phyloP scores from a whole-genome alignment of 2,888 invertebrate species.

The Nomada ferruginata region DNA sequence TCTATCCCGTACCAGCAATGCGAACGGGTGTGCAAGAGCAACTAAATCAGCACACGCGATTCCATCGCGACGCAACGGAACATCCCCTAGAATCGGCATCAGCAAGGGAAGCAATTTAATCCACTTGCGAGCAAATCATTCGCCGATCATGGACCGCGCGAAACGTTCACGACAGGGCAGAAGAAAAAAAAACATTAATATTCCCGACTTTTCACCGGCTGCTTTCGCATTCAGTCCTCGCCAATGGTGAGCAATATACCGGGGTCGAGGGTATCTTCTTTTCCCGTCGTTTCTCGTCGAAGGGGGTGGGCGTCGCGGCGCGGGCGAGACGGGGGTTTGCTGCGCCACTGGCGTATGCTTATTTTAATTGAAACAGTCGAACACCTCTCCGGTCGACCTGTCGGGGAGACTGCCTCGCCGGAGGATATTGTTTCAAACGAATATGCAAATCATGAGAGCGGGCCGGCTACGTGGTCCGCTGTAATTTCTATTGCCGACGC shows the following conservation, averaged over 20 bases:
- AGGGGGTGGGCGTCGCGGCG: conserved; percentile 56
- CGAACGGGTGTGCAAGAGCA: too few relatives aligned
- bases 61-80: background rate
- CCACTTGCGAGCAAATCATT: conserved; percentile 6
- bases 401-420: conserved; percentile 67
- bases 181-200: conserved; percentile 57
- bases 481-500: conserved; percentile 81
- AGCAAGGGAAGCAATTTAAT: conserved; percentile 3
- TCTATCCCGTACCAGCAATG: too few relatives aligned
- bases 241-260: conserved; percentile 80
- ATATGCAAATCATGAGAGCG: conserved; percentile 83
- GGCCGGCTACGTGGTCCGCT: conserved; percentile 72
- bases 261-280: conserved; percentile 73
- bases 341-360: conserved; percentile 77
- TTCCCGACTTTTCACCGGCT: conserved; percentile 70
- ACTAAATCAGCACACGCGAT: background rate
- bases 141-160: conserved; percentile 7
- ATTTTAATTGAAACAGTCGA: conserved; percentile 83
- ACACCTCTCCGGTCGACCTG: conserved; percentile 55
- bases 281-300: conserved; percentile 58
- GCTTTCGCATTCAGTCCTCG: conserved; percentile 82
- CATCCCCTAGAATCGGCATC: background rate
- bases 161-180: background rate
- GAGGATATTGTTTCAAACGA: conserved; percentile 84
- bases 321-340: conserved; percentile 62